Base-by-base conservation (phyloP, 2,888 invertebrate species). In the Latheticus oryzae region DNA sequence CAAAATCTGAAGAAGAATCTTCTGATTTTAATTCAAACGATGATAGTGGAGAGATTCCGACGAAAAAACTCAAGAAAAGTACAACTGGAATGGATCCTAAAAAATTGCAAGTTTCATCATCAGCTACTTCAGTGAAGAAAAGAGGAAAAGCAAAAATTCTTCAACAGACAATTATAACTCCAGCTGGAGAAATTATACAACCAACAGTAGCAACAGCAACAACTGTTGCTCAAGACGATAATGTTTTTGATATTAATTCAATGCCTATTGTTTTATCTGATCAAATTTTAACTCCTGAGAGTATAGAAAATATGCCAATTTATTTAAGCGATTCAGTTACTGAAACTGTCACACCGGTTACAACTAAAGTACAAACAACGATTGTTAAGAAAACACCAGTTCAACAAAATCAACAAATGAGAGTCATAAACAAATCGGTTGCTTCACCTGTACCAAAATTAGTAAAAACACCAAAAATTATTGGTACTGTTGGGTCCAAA, bases 201-300 rank as follows among this genome's bases (percentile, higher is more conserved):
- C 69, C 74, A 2, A 55, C 61, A 1, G 54, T 53, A 2, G 9
- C 33, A 9, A 3, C 17, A 13, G 16, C 50, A 2, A 13, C 35
- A 1, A 8, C 37, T 5, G 19, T 12, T 13, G 5, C 32, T 2
- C 16, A 23, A n/a, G 83, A 84, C 60, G 82, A 82, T 45, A 72
- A 79, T 52, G 77, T 85, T 61, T 85, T 89, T 62, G 90, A 90
- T 72, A 90, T 90, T 21, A 87, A 87, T 74, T 88, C 88, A 1
- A 89, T 90, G 87, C 90, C 90, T 1, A 87, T 90, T 60, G 87
- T 90, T 2, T 74, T 90, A 28, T 87, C 87, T 19, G 89, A 89
- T 64, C 88, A 89, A 66, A 82, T 86, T 26, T 75, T 88, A 54
- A 86, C 86, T 0, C 83, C 87, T 0, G 88, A 88, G 69, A 86